phyloP scores from a whole-genome alignment of 2,888 invertebrate genomes.

The Acleris holmiana region DNA sequence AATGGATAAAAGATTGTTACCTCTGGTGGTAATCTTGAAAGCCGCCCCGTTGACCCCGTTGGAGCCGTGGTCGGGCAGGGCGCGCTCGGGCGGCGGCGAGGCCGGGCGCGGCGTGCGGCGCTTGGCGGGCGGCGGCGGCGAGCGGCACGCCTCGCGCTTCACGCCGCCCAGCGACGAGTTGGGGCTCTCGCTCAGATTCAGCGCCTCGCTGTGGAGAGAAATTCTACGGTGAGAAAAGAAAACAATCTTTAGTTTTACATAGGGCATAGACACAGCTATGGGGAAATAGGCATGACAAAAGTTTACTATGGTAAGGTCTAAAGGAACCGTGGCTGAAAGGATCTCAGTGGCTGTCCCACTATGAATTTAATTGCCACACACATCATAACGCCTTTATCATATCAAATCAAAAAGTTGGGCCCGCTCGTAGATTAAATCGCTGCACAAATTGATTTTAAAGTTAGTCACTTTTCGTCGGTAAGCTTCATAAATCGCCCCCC shows the following conservation, averaged over 20 bases:
- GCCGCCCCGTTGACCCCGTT: slow-evolving; percentile 85
- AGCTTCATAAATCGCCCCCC: too few relatives aligned
- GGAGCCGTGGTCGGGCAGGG: slow-evolving; percentile 58
- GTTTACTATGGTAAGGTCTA: background rate
- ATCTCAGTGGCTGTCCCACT: too few relatives aligned
- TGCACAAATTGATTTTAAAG: too few relatives aligned
- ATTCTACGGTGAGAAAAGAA: slow-evolving; percentile 30
- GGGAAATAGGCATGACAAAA: background rate
- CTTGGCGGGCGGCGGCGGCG: slow-evolving; percentile 87
- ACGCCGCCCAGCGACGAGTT: slow-evolving; percentile 60
- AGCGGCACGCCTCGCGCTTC: slow-evolving; percentile 78
- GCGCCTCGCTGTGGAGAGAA: slow-evolving; percentile 87
- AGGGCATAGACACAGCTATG: too few relatives aligned
- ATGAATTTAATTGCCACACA: too few relatives aligned
- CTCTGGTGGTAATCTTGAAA: slow-evolving; percentile 95
- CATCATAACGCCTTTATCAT: too few relatives aligned
- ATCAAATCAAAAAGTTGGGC: too few relatives aligned
- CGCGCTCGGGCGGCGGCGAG: slow-evolving; percentile 51
- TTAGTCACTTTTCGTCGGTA: too few relatives aligned
- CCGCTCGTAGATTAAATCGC: too few relatives aligned
- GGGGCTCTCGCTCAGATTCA: slow-evolving; percentile 90
- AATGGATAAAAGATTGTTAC: slow-evolving; percentile 57
- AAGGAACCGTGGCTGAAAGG: too few relatives aligned
- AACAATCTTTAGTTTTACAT: slow-evolving; percentile 10
- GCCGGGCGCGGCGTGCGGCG: slow-evolving; percentile 69